Evolutionary conservation across 2,113 vertebrate species (phyloP).

Genomic region (Poicephalus gulielmi): DNA sequence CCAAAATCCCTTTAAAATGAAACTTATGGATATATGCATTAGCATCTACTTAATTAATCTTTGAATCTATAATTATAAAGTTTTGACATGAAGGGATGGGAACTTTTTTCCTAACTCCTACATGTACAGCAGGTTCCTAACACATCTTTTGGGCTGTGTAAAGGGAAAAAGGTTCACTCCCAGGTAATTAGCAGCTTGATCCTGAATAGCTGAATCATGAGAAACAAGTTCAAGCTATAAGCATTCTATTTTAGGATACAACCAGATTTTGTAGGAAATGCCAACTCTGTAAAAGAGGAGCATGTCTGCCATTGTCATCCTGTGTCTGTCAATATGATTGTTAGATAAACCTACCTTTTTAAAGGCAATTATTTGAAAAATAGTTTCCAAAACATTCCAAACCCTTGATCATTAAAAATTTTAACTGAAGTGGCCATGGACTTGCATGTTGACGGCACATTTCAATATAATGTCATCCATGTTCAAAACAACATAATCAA

Average conservation of each 20-base stretch:
- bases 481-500: not conserved
- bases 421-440: not conserved
- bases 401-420: not conserved
- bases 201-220: not conserved
- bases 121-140: not conserved
- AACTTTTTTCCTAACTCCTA: not conserved
- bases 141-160: not conserved
- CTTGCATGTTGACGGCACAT: fast-evolving
- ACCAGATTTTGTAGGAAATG: not conserved
- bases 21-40: not conserved
- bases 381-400: not conserved
- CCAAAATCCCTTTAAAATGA: not conserved
- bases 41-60: not conserved
- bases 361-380: not conserved
- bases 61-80: not conserved
- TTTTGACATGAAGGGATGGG: not conserved
- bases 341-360: not conserved
- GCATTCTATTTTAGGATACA: not conserved
- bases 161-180: not conserved
- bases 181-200: not conserved
- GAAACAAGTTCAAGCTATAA: not conserved
- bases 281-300: not conserved
- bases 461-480: not conserved
- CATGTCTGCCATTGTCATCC: not conserved
- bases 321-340: not conserved